Conservation (phyloP, 2,113 vertebrate species). For the Grammatotria lemairii region DNA sequence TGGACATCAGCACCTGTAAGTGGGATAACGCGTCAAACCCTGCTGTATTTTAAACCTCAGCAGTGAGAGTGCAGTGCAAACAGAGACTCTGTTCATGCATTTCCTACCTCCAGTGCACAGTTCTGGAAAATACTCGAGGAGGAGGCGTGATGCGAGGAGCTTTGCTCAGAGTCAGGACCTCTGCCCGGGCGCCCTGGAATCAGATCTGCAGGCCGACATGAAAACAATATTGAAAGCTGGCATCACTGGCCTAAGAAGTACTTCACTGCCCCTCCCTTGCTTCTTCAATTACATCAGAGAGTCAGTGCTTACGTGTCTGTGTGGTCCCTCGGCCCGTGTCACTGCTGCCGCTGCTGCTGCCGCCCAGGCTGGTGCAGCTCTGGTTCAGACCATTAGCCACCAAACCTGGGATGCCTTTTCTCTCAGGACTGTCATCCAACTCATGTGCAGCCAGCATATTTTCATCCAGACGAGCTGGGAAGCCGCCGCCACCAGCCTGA, state of each 20-base stretch:
- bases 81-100: neutral
- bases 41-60: neutral
- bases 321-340: slow-evolving; percentile 75
- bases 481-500: slow-evolving; percentile 66
- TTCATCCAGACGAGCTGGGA: slow-evolving; percentile 83
- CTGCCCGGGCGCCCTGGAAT: slow-evolving; percentile 70
- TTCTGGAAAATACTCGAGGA: slow-evolving; percentile 96
- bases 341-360: slow-evolving; percentile 87
- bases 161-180: slow-evolving; percentile 80
- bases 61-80: accelerated
- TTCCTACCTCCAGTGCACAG: slow-evolving; percentile 88
- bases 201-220: slow-evolving; percentile 28
- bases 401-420: slow-evolving; percentile 64
- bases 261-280: too few relatives aligned
- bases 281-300: neutral
- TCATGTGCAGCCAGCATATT: slow-evolving; percentile 64
- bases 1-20: slow-evolving; percentile 92
- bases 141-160: slow-evolving; percentile 86
- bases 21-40: neutral
- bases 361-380: slow-evolving; percentile 89
- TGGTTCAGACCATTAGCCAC: slow-evolving; percentile 81
- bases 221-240: neutral
- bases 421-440: slow-evolving; percentile 62
- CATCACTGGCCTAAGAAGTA: accelerated
- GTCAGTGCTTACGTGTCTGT: slow-evolving; percentile 35